Evolutionary conservation across 92 coral and sea anemone genomes (phyloP).

Genomic region (Nematostella vectensis): DNA sequence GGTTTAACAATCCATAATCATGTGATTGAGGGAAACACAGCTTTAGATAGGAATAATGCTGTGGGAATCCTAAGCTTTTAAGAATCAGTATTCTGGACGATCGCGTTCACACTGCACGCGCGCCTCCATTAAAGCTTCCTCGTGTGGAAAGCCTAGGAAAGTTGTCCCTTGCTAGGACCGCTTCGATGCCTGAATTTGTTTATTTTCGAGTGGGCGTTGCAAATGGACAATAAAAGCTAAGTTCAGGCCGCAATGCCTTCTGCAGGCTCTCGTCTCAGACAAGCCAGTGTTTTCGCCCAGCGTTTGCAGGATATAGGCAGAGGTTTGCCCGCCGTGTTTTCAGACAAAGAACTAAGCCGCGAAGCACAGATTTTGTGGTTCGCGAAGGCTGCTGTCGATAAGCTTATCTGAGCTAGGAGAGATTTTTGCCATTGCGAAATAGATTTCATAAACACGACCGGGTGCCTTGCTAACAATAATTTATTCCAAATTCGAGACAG

Average conservation of each 20-base stretch:
- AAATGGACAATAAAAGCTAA: conserved; percentile 28
- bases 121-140: too few species aligned
- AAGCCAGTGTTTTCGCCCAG: conserved; percentile 7
- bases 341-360: too few species aligned
- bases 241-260: conserved; percentile 18
- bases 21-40: conserved; percentile 31
- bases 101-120: too few species aligned
- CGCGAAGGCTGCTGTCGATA: too few species aligned
- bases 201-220: conserved; percentile 80
- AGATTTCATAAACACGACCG: conserved; percentile 7
- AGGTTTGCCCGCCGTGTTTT: too few species aligned
- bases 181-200: conserved; percentile 45
- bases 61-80: neutral
- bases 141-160: too few species aligned
- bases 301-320: neutral
- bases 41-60: too few species aligned
- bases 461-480: conserved; percentile 1
- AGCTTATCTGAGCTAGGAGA: neutral
- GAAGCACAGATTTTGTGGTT: too few species aligned
- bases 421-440: conserved; percentile 3
- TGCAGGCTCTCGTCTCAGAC: conserved; percentile 14
- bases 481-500: conserved; percentile 6
- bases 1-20: conserved; percentile 46
- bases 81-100: neutral
- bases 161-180: too few species aligned